A percentile compares a stretch with the other conserved stretches of the same genome.
Conservation (phyloP, 2,888 invertebrate species). For the Thalpophila matura region DNA sequence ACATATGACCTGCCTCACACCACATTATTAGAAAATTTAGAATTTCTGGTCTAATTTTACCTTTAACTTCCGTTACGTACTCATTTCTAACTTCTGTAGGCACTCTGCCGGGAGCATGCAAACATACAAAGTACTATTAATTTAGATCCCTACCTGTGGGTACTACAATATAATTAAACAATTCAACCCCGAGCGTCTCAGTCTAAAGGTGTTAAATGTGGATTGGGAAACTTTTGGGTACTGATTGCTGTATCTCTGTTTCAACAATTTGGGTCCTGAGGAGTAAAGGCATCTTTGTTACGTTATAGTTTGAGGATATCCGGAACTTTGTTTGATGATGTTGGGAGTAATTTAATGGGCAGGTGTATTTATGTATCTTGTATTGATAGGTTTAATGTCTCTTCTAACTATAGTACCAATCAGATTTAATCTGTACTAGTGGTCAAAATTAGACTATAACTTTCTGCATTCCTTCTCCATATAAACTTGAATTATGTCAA, state of each 20-base stretch:
- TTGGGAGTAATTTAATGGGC: slow-evolving; percentile 30
- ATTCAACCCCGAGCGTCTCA: slow-evolving; percentile 45
- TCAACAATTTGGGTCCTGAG: slow-evolving; percentile 41
- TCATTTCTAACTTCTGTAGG: neutral
- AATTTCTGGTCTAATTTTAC: neutral
- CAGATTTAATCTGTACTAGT: too few species aligned
- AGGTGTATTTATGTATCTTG: slow-evolving; percentile 40
- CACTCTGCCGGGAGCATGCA: slow-evolving; percentile 8
- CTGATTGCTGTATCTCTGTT: slow-evolving; percentile 59
- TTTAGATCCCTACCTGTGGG: slow-evolving; percentile 47
- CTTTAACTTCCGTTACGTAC: neutral
- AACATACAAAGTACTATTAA: slow-evolving; percentile 54
- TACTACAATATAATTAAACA: slow-evolving; percentile 61
- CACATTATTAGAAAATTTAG: rapidly evolving
- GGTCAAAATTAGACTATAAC: too few species aligned
- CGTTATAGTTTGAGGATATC: slow-evolving; percentile 26
- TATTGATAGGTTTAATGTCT: slow-evolving; percentile 32
- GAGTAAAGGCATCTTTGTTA: slow-evolving; percentile 43
- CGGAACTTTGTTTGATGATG: slow-evolving; percentile 28
- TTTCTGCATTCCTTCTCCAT: too few species aligned
- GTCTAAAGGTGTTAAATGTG: slow-evolving; percentile 61
- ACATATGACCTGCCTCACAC: too few species aligned
- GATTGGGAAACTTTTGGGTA: slow-evolving; percentile 60
- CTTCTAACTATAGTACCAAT: slow-evolving; percentile 8
- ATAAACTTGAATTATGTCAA: too few species aligned